These are phyloP conservation scores for Melipona beecheii DNA, from an alignment of 2,888 invertebrate species.

Conservation along the genomic window DNA sequence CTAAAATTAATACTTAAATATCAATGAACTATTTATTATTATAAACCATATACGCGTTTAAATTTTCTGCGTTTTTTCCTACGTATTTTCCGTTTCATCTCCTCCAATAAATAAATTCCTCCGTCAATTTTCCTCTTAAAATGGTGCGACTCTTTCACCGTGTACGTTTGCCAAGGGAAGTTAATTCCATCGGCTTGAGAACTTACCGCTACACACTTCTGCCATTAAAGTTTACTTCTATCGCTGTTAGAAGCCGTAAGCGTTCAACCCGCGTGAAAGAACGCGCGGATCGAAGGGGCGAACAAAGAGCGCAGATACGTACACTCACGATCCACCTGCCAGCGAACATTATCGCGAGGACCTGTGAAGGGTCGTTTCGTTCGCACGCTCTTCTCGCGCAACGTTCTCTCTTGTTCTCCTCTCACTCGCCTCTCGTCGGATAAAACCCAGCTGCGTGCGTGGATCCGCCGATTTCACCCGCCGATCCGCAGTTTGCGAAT, in stretches of 20 bases:
- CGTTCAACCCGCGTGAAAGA: too few relatives aligned
- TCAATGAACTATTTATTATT: too few relatives aligned
- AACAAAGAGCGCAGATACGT: slow-evolving; percentile 21
- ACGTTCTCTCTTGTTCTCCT: slow-evolving; percentile 54
- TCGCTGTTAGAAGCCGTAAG: too few relatives aligned
- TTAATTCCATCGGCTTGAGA: background rate
- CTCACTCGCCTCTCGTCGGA: slow-evolving; percentile 40
- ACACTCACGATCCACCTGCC: slow-evolving; percentile 59
- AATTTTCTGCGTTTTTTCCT: too few relatives aligned
- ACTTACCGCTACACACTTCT: too few relatives aligned
- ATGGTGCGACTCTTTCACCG: too few relatives aligned
- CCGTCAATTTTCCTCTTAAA: too few relatives aligned
- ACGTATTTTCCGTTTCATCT: too few relatives aligned
- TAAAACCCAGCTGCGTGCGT: slow-evolving; percentile 38
- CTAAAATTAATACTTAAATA: too few relatives aligned
- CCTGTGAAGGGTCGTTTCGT: slow-evolving; percentile 76
- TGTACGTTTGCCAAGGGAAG: background rate
- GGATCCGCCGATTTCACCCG: slow-evolving; percentile 4
- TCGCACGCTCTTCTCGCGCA: slow-evolving; percentile 79
- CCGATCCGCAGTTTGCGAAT: background rate
- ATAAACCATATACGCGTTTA: too few relatives aligned
- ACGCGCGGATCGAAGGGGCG: background rate
- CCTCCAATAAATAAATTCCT: too few relatives aligned
- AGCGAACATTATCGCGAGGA: slow-evolving; percentile 48
- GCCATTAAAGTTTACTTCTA: too few relatives aligned